Conservation (phyloP, 2,797 vertebrate genomes). For the Lophotriccus pileatus region DNA sequence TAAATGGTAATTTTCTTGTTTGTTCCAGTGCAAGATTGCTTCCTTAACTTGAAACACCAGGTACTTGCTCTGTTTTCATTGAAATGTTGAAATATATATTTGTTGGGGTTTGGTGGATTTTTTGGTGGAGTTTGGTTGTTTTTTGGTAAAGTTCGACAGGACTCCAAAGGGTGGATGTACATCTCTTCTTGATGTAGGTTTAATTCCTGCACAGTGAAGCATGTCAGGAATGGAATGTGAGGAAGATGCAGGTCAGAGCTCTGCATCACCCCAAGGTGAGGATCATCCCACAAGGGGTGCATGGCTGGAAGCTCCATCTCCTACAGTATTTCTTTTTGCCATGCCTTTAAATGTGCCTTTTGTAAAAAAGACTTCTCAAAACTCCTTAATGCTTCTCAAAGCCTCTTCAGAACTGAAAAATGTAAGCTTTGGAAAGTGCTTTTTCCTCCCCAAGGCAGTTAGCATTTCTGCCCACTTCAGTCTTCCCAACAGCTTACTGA, state of each 20-base stretch:
- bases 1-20: neutral
- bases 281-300: too few species aligned
- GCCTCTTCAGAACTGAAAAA: neutral
- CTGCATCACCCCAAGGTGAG: neutral
- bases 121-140: neutral
- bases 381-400: neutral
- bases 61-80: neutral
- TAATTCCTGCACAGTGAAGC: neutral
- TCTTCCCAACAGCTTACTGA: neutral
- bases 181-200: neutral
- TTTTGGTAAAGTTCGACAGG: neutral
- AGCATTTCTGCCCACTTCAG: neutral
- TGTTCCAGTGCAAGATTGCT: neutral
- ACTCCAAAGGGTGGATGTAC: neutral
- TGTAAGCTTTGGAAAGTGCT: neutral
- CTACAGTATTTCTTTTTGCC: neutral
- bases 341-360: neutral
- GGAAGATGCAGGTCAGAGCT: neutral
- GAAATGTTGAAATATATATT: neutral
- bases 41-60: neutral
- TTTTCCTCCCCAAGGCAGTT: neutral
- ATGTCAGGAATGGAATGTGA: neutral
- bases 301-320: neutral
- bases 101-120: neutral
- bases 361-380: neutral